Percentiles rank a stretch among this genome's conserved stretches.
Conservation (phyloP, 2,797 vertebrate species). For the Schizopygopsis pylzovi region DNA sequence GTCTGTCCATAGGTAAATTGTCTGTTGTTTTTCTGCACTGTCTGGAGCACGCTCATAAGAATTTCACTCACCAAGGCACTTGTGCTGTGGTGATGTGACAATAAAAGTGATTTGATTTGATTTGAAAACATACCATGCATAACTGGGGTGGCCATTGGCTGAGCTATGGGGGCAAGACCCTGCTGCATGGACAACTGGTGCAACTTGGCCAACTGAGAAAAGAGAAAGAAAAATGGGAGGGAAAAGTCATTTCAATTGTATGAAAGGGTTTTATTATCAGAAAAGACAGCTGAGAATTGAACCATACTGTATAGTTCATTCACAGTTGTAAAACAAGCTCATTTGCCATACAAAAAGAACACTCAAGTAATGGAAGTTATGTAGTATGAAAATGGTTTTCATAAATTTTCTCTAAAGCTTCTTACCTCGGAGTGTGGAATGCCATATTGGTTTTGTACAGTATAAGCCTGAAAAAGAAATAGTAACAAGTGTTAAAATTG, state of each 20-base stretch:
- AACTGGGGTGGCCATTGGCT: slow-evolving; percentile 75
- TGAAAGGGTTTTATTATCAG: slow-evolving; percentile 13
- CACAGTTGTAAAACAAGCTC: slow-evolving; percentile 7
- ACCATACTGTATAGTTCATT: slow-evolving; percentile 2
- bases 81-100: too few relatives aligned
- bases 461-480: slow-evolving; percentile 70
- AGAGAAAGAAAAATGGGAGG: not conserved
- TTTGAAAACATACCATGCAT: slow-evolving; percentile 86
- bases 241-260: not conserved
- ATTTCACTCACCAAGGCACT: too few relatives aligned
- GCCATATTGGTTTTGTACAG: slow-evolving; percentile 79
- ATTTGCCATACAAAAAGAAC: slow-evolving; percentile 10
- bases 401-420: not conserved
- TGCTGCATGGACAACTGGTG: slow-evolving; percentile 91
- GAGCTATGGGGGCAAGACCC: slow-evolving; percentile 80
- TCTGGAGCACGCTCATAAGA: too few relatives aligned
- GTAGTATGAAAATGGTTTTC: not conserved
- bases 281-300: not conserved
- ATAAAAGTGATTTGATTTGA: too few relatives aligned
- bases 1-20: too few relatives aligned
- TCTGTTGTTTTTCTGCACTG: too few relatives aligned
- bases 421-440: slow-evolving; percentile 81
- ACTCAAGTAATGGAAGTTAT: not conserved
- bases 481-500: not conserved
- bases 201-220: slow-evolving; percentile 84